Conservation (phyloP, 2,113 vertebrate species). For the Steatornis caripensis region DNA sequence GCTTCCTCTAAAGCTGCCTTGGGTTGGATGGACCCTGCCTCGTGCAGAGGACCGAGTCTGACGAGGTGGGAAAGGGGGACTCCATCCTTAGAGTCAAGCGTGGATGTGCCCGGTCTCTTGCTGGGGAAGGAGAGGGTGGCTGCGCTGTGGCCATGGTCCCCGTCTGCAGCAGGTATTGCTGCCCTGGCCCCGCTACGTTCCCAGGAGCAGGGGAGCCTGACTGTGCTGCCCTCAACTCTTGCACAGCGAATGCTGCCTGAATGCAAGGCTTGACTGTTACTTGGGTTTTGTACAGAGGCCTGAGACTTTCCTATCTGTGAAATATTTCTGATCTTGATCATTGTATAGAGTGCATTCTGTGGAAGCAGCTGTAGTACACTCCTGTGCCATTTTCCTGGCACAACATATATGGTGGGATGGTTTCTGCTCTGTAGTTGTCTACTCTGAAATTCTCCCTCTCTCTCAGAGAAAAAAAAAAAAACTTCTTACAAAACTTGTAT, state of each 20-base stretch:
- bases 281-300: not conserved
- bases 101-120: not conserved
- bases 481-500: not conserved
- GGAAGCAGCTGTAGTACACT: constrained; percentile 4
- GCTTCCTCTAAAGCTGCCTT: not conserved
- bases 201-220: fast-evolving
- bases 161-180: not conserved
- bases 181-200: fast-evolving
- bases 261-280: not conserved
- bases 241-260: fast-evolving
- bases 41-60: fast-evolving
- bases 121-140: not conserved
- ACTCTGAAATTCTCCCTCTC: not conserved
- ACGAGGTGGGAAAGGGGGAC: not conserved
- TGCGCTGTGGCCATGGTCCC: not conserved
- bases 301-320: not conserved
- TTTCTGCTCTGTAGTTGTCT: not conserved
- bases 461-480: not conserved
- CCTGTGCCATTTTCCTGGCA: not conserved
- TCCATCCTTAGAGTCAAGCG: not conserved
- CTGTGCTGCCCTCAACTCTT: not conserved
- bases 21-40: fast-evolving
- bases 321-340: not conserved
- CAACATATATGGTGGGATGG: not conserved
- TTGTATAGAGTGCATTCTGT: not conserved